Base-by-base conservation (phyloP, 2,888 invertebrate species). In the Napeogenes sylphis region DNA sequence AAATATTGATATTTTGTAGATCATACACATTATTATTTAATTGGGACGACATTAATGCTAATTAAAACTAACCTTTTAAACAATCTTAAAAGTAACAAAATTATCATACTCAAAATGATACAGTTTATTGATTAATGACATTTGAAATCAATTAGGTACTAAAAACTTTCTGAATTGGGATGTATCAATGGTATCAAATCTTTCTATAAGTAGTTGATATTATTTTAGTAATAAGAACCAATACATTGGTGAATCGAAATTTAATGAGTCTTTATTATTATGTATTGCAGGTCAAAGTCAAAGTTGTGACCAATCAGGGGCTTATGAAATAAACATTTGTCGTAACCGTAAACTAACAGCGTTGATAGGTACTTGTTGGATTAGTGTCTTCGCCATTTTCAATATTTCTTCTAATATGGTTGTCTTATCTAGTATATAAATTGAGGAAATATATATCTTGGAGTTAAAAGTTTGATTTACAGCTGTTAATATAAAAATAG, bases 61-160 rank as follows among this genome's bases (percentile, higher is more conserved):
- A 8, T 6, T 8, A 38, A 38, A 38, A 38, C 2, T 3, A 38
- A 38, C 4, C 3, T 38, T 2, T 38, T 6, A 3, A 38, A 38
- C 4, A 38, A 38, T 38, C 38, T 38, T 3, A 38, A 38, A 38
- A 4, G n/a, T 8, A 6, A 47, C 8, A 47, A 47, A n/a, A n/a
- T 47, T 14, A 46, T n/a, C n/a, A n/a, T 14, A n/a, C 47, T 47
- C 14, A 47, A 14, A 35, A 75, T 69, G 72, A 74, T 33, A 46
- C 8, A 35, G 33, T 45, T 45, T 33, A 58, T 14, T 58, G 51
- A 42, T 59, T 46, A 58, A 51, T 54, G 38, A 4, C 61, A 61
- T 63, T 61, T 46, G n/a, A 56, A 63, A 66, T 45, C 61, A 63
- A 63, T 61, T 58, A 59, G 59, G 62, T 59, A 66, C 51, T 47